Base-by-base conservation (phyloP, 2,888 invertebrate genomes). In the Phymatocera aterrima region DNA sequence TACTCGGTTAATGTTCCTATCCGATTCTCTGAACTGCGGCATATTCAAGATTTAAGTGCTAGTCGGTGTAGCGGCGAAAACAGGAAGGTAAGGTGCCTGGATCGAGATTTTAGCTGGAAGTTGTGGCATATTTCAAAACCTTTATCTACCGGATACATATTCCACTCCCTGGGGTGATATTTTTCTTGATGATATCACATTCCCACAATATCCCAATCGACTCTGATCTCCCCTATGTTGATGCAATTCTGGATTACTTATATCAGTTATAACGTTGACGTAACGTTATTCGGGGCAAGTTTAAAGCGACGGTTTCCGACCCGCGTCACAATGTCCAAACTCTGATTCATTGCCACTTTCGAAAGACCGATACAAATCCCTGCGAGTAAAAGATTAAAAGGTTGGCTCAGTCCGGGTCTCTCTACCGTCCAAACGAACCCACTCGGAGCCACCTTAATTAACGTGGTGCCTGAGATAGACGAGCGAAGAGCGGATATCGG, bases 391-490 rank as follows among this genome's bases (percentile, higher is more conserved):
- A 48, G 72, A 72, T 48, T 48, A 72, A 51, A 68, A 72, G 72
- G 72, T 34, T 34, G 48, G 43, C n/a, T 34, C 34, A n/a, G 15
- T 18, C 31, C 72, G 31, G 4, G 18, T 3, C 24, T 72, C 4
- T 34, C 10, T 34, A 51, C 18, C 34, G 12, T 48, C 48, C 51
- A 72, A 72, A 51, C 48, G 48, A 48, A 34, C 48, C 72, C 18
- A 48, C 72, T 48, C 51, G 34, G 51, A 72, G 51, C 34, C 72
- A 72, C 72, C 72, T 72, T 72, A 72, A 72, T 72, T 72, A 72
- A 72, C 72, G 51, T n/a, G n/a, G 51, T 34, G 72, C 18, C 51
- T 12, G 21, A 51, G 72, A 72, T 18, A 51, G 34, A 72, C 34
- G 51, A 34, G 34, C 18, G 4, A 21, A 72, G 21, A 51, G 34